A percentile compares a stretch with the other conserved stretches of the same genome.
These are phyloP conservation scores for Dioctria linearis DNA, from an alignment of 2,888 invertebrate genomes.

Conservation along the genomic window DNA sequence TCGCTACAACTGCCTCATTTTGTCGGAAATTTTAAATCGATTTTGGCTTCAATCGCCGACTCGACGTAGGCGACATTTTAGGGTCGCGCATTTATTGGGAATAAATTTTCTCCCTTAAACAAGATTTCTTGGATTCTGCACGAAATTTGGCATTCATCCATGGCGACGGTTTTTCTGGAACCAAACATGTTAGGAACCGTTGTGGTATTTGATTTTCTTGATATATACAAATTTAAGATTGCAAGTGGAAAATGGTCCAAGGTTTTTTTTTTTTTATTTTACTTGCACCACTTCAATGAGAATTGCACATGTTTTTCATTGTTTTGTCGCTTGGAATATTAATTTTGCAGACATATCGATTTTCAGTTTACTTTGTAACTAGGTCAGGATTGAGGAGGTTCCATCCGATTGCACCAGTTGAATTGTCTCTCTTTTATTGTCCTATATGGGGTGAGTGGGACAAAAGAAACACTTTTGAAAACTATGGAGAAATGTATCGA, in stretches of 20 bases:
- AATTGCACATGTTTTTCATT: not conserved
- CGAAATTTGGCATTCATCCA: not conserved
- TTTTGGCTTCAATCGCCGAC: not conserved
- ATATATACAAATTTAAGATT: not conserved
- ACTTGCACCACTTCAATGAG: not conserved
- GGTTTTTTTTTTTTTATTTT: not conserved
- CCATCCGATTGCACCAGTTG: not conserved
- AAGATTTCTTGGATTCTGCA: too few species aligned
- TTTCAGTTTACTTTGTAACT: not conserved
- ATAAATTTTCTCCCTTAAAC: too few species aligned
- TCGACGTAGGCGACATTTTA: too few species aligned
- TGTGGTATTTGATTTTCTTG: not conserved
- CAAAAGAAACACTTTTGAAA: not conserved
- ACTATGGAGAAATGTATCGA: too few species aligned
- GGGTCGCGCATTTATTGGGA: too few species aligned
- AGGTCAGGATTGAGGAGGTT: conserved; percentile 1
- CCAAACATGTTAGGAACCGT: not conserved
- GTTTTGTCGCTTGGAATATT: not conserved
- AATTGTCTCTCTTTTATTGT: too few species aligned
- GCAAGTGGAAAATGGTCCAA: not conserved
- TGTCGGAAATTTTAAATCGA: not conserved
- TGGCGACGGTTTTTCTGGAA: not conserved
- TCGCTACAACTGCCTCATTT: too few species aligned
- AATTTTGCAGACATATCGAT: conserved; percentile 14
- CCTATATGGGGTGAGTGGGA: not conserved